Conservation (phyloP, 2,888 invertebrate genomes). For the Cistogaster globosa region DNA sequence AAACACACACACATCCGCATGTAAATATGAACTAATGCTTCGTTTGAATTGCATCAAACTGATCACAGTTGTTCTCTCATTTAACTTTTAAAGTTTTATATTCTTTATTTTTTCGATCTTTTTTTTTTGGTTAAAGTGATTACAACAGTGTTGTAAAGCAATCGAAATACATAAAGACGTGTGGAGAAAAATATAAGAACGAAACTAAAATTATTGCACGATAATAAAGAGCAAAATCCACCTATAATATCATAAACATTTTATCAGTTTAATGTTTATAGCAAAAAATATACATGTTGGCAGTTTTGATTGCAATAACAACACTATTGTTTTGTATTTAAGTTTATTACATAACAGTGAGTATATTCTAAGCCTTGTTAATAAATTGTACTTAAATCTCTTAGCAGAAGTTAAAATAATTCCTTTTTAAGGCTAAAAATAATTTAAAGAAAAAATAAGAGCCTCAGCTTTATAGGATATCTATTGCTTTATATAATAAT, state of each 20-base stretch:
- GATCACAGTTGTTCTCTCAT: no score
- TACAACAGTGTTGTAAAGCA: neutral
- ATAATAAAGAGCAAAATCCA: conserved; percentile 67
- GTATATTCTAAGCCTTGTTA: neutral
- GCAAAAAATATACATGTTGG: conserved; percentile 8
- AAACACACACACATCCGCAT: neutral
- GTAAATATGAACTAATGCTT: neutral
- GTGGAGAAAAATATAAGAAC: neutral
- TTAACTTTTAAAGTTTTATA: neutral
- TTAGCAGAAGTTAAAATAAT: no score
- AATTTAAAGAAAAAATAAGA: no score
- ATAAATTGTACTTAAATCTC: neutral
- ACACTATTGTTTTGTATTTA: neutral
- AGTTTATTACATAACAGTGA: neutral
- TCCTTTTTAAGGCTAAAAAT: no score
- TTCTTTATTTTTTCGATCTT: conserved; percentile 21
- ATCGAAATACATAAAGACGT: neutral
- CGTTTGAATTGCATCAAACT: no score
- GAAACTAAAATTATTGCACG: conserved; percentile 33
- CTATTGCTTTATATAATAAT: no score
- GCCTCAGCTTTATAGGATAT: no score
- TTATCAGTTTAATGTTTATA: neutral
- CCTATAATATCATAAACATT: conserved; percentile 44
- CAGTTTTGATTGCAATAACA: conserved; percentile 55
- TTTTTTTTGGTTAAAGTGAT: neutral